These are phyloP conservation scores for Centropus unirufus DNA, from an alignment of 2,113 vertebrate species.

Conservation along the genomic window DNA sequence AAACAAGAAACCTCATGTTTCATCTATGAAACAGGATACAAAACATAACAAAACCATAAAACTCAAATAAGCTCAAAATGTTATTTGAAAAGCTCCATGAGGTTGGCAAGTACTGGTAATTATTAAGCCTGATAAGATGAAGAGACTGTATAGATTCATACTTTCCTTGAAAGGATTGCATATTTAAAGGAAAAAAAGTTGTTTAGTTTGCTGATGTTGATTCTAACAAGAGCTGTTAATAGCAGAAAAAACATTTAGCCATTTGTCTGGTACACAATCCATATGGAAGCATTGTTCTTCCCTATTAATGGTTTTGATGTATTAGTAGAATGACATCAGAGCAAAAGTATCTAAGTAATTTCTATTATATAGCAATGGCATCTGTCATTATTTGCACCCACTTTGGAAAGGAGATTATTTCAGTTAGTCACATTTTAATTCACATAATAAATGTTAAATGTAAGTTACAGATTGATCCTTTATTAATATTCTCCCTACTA, in stretches of 20 bases:
- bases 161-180: not conserved
- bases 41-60: not conserved
- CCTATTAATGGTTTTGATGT: not conserved
- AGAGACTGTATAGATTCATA: not conserved
- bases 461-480: constrained; percentile 9
- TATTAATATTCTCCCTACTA: constrained; percentile 12
- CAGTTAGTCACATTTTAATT: constrained; percentile 28
- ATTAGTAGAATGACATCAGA: not conserved
- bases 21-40: not conserved
- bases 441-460: constrained; percentile 29
- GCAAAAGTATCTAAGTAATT: constrained; percentile 2
- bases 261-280: not conserved
- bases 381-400: not conserved
- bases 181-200: not conserved
- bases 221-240: not conserved
- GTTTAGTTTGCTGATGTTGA: not conserved
- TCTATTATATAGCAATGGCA: not conserved
- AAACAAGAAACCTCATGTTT: not conserved
- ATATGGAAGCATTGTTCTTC: constrained; percentile 6
- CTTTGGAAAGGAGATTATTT: constrained; percentile 53
- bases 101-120: not conserved
- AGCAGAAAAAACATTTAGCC: not conserved
- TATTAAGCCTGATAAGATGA: not conserved
- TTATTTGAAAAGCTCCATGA: not conserved
- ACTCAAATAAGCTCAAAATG: not conserved